Evolutionary conservation across 1,140 invertebrate genomes (phyloP).

Genomic region (Cecropterus lyciades): DNA sequence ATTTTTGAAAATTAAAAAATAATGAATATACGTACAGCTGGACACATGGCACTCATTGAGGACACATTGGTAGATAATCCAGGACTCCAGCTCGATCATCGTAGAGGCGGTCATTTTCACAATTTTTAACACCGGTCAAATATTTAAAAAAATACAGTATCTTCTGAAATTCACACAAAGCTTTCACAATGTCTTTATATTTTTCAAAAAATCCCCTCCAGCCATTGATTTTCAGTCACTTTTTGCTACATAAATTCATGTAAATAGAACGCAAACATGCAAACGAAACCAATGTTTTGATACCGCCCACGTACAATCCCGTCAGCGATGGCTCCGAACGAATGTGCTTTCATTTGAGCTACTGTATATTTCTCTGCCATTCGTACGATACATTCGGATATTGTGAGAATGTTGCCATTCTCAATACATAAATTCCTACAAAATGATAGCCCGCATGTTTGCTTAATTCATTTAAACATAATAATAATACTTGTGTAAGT

Average conservation of each 20-base stretch:
- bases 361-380: conserved; percentile 1
- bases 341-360: conserved; percentile 22
- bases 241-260: conserved; percentile 42
- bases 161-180: conserved; percentile 45
- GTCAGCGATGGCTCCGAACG: conserved; percentile 10
- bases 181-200: conserved; percentile 46
- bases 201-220: conserved; percentile 34
- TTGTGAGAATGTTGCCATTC: conserved; percentile 34
- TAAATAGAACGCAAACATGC: conserved; percentile 58
- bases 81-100: conserved; percentile 86
- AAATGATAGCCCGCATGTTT: no score
- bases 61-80: conserved; percentile 87
- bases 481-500: no score
- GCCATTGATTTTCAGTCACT: conserved; percentile 55
- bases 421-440: background rate
- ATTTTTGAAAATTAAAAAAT: conserved; percentile 5
- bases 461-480: no score
- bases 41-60: conserved; percentile 85
- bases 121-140: conserved; percentile 53
- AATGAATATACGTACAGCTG: conserved; percentile 83
- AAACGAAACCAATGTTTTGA: conserved; percentile 62
- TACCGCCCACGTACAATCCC: conserved; percentile 60
- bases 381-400: conserved; percentile 36
- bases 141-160: conserved; percentile 45
- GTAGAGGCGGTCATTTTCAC: conserved; percentile 83